These are phyloP conservation scores for Tokudaia muenninki DNA, from an alignment of 2,797 vertebrate species.

Conservation along the genomic window DNA sequence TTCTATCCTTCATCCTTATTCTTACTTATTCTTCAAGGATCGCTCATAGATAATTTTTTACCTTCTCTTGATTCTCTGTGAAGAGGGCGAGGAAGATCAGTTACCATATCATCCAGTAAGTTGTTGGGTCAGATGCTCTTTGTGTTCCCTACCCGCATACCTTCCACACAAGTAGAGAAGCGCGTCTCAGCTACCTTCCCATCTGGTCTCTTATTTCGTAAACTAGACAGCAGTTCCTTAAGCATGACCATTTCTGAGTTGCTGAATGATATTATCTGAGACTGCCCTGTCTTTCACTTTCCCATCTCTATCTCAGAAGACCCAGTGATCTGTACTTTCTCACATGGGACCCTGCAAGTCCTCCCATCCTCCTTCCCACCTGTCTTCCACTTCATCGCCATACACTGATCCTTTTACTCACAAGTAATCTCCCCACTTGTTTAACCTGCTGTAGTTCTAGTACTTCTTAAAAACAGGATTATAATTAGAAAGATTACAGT, in stretches of 20 bases:
- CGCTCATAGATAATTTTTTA: background rate
- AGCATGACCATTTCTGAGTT: background rate
- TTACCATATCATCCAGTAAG: background rate
- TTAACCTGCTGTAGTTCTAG: background rate
- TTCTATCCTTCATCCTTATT: background rate
- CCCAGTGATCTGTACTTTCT: background rate
- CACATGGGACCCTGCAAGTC: background rate
- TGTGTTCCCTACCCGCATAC: background rate
- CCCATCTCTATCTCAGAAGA: slow-evolving; percentile 30
- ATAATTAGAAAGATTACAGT: background rate
- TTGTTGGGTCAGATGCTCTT: slow-evolving; percentile 3
- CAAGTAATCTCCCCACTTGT: background rate
- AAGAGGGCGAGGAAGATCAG: background rate
- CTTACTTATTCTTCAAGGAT: background rate
- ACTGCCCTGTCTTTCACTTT: background rate
- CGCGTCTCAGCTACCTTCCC: background rate
- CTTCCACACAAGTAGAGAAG: background rate
- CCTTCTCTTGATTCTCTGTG: background rate
- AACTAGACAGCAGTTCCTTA: background rate
- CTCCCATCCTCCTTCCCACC: background rate
- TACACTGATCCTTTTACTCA: background rate
- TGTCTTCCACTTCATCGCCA: background rate
- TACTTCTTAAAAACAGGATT: background rate
- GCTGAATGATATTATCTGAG: background rate
- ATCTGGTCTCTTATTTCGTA: background rate